Percentiles rank a stretch among this genome's conserved stretches.
phyloP scores from a whole-genome alignment of 2,113 vertebrate species.

The Hippocampus zosterae region DNA sequence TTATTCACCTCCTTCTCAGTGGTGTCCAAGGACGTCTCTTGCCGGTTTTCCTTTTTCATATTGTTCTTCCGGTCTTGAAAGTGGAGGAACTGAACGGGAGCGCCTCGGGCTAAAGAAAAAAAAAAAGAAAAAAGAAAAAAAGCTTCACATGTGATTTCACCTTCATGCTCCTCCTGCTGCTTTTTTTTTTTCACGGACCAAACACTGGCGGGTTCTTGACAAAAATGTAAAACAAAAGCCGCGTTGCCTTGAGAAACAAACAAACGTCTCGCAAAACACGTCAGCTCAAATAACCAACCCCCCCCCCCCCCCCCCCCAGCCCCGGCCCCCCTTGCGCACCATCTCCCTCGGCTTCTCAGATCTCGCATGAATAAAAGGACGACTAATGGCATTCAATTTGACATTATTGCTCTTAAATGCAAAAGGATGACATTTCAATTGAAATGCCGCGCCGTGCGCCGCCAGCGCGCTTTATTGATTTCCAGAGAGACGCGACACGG shows the following conservation, averaged over 20 bases:
- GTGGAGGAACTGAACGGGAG: constrained; percentile 20
- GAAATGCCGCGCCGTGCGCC: constrained; percentile 22
- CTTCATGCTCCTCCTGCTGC: constrained; percentile 12
- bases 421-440: constrained; percentile 9
- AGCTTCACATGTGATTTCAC: constrained; percentile 25
- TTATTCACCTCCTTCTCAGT: constrained; percentile 25
- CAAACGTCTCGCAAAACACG: neutral
- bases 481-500: constrained; percentile 59
- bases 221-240: constrained; percentile 11
- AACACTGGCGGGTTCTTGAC: neutral
- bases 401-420: constrained; percentile 22
- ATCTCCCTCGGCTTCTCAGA: neutral
- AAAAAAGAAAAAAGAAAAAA: neutral
- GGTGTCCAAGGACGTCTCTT: constrained; percentile 13
- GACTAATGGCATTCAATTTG: neutral
- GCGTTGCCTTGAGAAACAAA: constrained; percentile 11
- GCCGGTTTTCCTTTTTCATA: constrained; percentile 2
- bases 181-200: neutral
- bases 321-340: no score
- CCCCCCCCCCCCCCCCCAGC: no score
- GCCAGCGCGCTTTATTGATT: constrained; percentile 54
- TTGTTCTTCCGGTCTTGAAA: constrained; percentile 37
- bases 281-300: neutral
- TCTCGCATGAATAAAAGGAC: neutral
- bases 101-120: constrained; percentile 3